Conservation (phyloP, 2,113 vertebrate genomes). For the Xenopus borealis region DNA sequence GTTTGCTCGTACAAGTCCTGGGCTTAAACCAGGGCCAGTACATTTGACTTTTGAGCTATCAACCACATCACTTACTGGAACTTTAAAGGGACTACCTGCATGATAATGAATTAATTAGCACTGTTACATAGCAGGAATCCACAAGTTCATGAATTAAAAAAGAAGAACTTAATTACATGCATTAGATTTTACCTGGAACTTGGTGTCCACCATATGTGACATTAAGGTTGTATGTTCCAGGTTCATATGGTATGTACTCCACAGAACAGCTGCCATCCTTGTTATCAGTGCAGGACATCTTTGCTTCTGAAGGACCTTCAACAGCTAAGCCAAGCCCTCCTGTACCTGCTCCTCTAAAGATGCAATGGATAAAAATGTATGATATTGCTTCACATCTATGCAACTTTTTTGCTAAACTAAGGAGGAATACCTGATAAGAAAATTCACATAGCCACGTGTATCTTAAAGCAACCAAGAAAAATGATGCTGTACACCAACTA, state of each 20-base stretch:
- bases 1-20: slow-evolving; percentile 76
- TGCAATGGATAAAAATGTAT: neutral
- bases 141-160: too few species aligned
- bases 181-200: slow-evolving; percentile 70
- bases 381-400: too few species aligned
- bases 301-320: slow-evolving; percentile 90
- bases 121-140: neutral
- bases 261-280: slow-evolving; percentile 96
- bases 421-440: too few species aligned
- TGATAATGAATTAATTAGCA: neutral
- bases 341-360: slow-evolving; percentile 80
- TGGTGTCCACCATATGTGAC: slow-evolving; percentile 88
- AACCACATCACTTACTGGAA: slow-evolving; percentile 82
- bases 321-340: slow-evolving; percentile 87
- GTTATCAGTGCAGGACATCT: slow-evolving; percentile 95
- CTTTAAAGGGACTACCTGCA: slow-evolving; percentile 86
- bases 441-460: too few species aligned
- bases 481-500: too few species aligned
- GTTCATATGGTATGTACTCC: slow-evolving; percentile 85
- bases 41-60: slow-evolving; percentile 87
- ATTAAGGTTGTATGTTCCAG: slow-evolving; percentile 88
- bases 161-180: too few species aligned
- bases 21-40: slow-evolving; percentile 79
- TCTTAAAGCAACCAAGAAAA: too few species aligned
- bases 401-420: too few species aligned